phyloP scores from a whole-genome alignment of 2,888 invertebrate genomes.

The Dryococelus australis region DNA sequence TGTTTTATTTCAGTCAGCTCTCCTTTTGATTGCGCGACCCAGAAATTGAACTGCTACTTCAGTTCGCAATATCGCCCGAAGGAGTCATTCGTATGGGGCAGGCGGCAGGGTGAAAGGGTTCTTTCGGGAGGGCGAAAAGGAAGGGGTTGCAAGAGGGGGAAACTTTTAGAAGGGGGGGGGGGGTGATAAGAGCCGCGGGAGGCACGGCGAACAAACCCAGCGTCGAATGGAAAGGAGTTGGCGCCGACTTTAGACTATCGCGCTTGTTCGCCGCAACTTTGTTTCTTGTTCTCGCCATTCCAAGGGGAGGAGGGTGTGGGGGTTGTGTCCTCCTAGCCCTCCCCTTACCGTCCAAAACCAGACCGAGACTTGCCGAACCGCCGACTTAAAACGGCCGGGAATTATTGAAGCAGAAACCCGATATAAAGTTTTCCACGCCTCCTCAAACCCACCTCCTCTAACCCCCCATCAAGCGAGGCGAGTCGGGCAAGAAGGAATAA shows the following conservation, averaged over 20 bases:
- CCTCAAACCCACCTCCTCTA: not conserved
- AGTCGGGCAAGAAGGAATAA: not conserved
- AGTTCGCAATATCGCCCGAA: too few relatives aligned
- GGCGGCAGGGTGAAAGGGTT: not conserved
- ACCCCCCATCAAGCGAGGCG: not conserved
- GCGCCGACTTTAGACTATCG: not conserved
- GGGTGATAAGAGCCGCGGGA: not conserved
- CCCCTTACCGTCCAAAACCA: not conserved
- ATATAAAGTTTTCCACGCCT: not conserved
- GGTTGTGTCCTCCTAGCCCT: not conserved
- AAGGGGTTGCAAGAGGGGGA: not conserved
- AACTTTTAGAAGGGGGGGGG: not conserved
- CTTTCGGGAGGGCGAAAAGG: not conserved
- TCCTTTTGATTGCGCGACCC: too few relatives aligned
- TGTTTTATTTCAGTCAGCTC: too few relatives aligned
- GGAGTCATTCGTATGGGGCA: too few relatives aligned
- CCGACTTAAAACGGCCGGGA: not conserved
- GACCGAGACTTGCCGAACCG: not conserved
- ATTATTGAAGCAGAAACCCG: constrained; percentile 3
- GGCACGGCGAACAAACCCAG: not conserved
- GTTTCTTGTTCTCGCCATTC: constrained; percentile 16
- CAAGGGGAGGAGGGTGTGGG: not conserved
- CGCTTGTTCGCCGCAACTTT: constrained; percentile 16
- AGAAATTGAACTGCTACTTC: too few relatives aligned
- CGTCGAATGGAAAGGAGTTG: not conserved